Base-by-base conservation (phyloP, 2,797 vertebrate genomes). In the Spea hammondii region DNA sequence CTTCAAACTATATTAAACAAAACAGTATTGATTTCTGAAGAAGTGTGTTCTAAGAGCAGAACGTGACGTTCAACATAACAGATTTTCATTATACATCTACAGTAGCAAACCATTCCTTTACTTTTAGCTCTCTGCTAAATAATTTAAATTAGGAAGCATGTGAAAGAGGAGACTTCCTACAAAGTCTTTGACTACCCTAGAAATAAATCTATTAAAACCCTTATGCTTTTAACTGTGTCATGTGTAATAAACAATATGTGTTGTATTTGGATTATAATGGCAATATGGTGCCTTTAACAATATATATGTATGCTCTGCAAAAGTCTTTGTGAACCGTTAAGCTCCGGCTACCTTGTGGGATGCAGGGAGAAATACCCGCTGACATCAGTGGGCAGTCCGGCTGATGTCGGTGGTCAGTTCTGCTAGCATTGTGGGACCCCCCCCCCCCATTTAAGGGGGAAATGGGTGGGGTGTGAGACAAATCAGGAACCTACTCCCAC, bases 1-100 rank as follows among this genome's bases (percentile, higher is more conserved):
- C 54, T 72, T 72, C 47, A 64, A 73, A 73, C 12, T 47, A 73
- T 62, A 73, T 64, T 62, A 73, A 49, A 62, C 64, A 73, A 73
- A 73, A 50, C 71, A 62, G n/a, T 73, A 73, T 73, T 73, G 71
- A 62, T 50, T 71, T 73, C 71, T 73, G 59, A 73, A 73, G 71
- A 60, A 62, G 59, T 50, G 57, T 62, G 59, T 46, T 62, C 46
- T 50, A 73, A 62, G 9, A 62, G 59, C 57, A 73, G 71, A 73
- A 62, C 5, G 17, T 7, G n/a, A 73, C 44, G 6, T 73, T 64
- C 59, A 73, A 73, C 64, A 64, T 8, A 49, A 59, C 59, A 73
- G 64, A 72, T 72, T 17, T 72, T 70, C 69, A 70, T 70, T 70
- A 70, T 70, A 70, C 51, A 70, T 70, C 69, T 59, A 57, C 70